These are phyloP conservation scores for Acrobasis consociella DNA, from an alignment of 2,888 invertebrate genomes.

Conservation along the genomic window DNA sequence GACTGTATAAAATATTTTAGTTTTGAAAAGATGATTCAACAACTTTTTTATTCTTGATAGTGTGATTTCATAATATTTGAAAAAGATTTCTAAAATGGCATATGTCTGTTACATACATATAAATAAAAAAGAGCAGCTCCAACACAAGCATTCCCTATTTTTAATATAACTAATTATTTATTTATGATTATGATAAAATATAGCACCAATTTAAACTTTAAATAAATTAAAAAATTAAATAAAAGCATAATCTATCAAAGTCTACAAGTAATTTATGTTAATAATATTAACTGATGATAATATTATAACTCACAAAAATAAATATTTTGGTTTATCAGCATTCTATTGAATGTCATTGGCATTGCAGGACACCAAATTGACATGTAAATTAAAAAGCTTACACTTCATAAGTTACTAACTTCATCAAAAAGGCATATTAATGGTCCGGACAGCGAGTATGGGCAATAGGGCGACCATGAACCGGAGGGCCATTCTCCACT, in stretches of 20 bases:
- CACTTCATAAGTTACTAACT: slow-evolving; percentile 45
- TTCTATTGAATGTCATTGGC: slow-evolving; percentile 47
- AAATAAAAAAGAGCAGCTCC: neutral
- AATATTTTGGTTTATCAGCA: slow-evolving; percentile 9
- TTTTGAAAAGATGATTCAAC: no score
- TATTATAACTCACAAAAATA: neutral
- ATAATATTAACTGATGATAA: neutral
- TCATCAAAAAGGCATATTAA: slow-evolving; percentile 66
- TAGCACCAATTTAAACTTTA: slow-evolving; percentile 70
- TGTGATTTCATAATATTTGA: no score
- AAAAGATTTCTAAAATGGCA: no score
- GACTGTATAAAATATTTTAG: no score
- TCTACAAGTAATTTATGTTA: neutral
- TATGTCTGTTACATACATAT: neutral
- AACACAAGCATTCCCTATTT: slow-evolving; percentile 15
- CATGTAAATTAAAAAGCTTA: slow-evolving; percentile 59
- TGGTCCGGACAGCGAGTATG: slow-evolving; percentile 91
- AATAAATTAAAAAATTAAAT: slow-evolving; percentile 26
- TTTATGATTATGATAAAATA: slow-evolving; percentile 40
- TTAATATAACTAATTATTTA: no score
- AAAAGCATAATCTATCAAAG: slow-evolving; percentile 24
- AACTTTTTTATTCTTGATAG: no score
- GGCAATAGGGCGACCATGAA: slow-evolving; percentile 79
- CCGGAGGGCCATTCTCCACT: slow-evolving; percentile 57
- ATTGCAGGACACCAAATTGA: slow-evolving; percentile 55